These are phyloP conservation scores for Bombus affinis DNA, from an alignment of 1,140 invertebrate species.

Conservation along the genomic window DNA sequence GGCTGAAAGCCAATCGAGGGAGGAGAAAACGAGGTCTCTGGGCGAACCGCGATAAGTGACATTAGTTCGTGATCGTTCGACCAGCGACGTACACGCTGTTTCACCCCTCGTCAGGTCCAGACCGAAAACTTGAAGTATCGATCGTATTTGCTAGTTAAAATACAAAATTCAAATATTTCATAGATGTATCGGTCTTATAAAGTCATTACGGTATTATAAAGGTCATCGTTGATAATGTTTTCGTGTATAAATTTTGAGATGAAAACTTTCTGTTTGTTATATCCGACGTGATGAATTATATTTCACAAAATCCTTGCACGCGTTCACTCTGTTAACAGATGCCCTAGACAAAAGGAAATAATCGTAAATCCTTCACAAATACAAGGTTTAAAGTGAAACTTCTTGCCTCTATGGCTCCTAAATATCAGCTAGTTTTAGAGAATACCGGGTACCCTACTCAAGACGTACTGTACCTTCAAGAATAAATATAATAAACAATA, in stretches of 20 bases:
- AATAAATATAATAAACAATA: neutral
- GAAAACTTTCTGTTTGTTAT: too few species aligned
- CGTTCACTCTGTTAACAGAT: neutral
- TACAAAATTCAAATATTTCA: neutral
- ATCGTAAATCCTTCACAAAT: neutral
- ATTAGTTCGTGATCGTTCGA: constrained; percentile 48
- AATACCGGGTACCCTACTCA: rapidly evolving
- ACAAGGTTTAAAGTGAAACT: neutral
- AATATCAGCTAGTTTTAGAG: neutral
- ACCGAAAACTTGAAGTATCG: neutral
- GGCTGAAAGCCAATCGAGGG: constrained; percentile 61
- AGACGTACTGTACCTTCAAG: too few species aligned
- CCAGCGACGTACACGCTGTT: constrained; percentile 20
- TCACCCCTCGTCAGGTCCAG: constrained; percentile 11
- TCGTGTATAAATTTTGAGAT: neutral
- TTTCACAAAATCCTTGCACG: too few species aligned
- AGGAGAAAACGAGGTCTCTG: constrained; percentile 44
- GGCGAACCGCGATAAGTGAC: constrained; percentile 58
- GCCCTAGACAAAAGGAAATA: too few species aligned
- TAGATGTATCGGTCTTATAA: neutral
- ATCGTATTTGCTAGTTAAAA: neutral
- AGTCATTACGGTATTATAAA: too few species aligned
- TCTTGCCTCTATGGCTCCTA: rapidly evolving
- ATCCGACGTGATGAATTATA: rapidly evolving
- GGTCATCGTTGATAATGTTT: rapidly evolving